Evolutionary conservation across 2,113 vertebrate genomes (phyloP), one percentile per base, ranked within the genome.

Genomic region (Phodopus roborovskii): DNA sequence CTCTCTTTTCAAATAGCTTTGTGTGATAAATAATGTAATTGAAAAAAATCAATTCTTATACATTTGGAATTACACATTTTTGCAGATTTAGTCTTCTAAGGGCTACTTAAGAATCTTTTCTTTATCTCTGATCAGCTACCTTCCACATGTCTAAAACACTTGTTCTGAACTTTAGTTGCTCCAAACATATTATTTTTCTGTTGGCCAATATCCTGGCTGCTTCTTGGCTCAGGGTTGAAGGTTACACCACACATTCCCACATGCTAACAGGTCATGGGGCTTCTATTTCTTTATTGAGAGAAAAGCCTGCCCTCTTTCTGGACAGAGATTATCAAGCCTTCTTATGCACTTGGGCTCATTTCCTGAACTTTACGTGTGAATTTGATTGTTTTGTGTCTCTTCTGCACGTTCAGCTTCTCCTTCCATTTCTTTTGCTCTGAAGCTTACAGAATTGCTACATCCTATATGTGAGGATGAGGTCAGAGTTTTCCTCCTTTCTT

Each of bases 1-100:
- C 22, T 91, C 92, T 77, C 28, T 77, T 89, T 91, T 74, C 84
- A 60, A n/a, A 74, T n/a, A 28, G 48, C 45, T 91, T 58, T 94
- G 79, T 79, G 42, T 10, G 88, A 4, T 33, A 89, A 73, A 60
- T 90, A 64, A 42, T 24, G 42, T 42, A 70, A n/a, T n/a, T n/a
- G n/a, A n/a, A n/a, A n/a, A n/a, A n/a, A n/a, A n/a, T n/a, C 3
- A 81, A 22, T 81, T 91, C 39, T 75, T 86, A 60, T 3, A 39
- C 11, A 3, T 20, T 36, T 36, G 4, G 56, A 90, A 78, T 87
- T 60, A 71, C 9, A 83, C 26, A 70, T 2, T 75, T 71, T 92
- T 92, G 58, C 36, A 83, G 64, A 58, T 53, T 64, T 91, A 60
- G 45, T 58, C 24, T n/a, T 60, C 28, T 81, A 58, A 73, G 71